Evolutionary conservation across 2,113 vertebrate species (phyloP).

Genomic region (Neotoma lepida): DNA sequence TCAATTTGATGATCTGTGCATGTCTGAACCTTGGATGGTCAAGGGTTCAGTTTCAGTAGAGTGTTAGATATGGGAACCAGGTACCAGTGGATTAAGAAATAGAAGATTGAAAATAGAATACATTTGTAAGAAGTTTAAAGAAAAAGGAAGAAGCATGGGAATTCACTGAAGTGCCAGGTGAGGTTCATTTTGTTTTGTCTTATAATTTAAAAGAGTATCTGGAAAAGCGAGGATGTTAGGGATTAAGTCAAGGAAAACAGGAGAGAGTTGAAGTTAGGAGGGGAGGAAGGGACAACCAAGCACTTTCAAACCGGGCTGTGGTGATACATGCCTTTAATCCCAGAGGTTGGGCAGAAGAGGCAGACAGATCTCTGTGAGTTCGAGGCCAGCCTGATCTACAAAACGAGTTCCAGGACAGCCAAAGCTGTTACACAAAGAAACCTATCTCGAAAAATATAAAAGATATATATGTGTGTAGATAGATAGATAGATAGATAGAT

Average conservation of each 20-base stretch:
- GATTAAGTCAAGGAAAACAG: background rate
- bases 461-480: too few relatives aligned
- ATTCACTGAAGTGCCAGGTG: background rate
- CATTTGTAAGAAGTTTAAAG: background rate
- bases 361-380: too few relatives aligned
- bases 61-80: background rate
- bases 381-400: too few relatives aligned
- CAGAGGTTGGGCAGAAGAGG: too few relatives aligned
- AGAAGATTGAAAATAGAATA: background rate
- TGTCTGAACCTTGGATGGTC: background rate
- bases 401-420: too few relatives aligned
- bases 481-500: too few relatives aligned
- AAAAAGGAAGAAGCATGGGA: background rate
- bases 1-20: background rate
- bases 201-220: background rate
- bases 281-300: background rate
- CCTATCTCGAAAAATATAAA: too few relatives aligned
- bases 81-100: background rate
- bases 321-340: too few relatives aligned
- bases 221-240: background rate
- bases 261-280: background rate
- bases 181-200: background rate
- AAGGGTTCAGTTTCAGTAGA: background rate
- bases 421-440: too few relatives aligned
- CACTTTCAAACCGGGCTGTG: too few relatives aligned